phyloP scores from a whole-genome alignment of 2,113 vertebrate species.

The Shinisaurus crocodilurus region DNA sequence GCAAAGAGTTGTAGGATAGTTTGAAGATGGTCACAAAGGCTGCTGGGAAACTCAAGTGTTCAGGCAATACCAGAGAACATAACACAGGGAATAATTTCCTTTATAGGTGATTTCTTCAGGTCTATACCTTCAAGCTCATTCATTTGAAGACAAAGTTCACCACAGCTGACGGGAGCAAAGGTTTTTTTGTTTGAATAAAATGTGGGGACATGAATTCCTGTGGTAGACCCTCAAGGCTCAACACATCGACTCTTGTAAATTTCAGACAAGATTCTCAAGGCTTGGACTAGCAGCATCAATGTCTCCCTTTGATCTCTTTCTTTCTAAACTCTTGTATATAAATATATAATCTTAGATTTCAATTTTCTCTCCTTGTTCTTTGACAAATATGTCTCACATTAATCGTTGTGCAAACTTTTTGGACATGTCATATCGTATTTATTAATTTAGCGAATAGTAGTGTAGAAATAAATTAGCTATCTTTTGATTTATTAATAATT shows the following conservation, averaged over 20 bases:
- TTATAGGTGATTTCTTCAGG: not conserved
- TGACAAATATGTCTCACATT: not conserved
- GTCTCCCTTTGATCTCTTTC: not conserved
- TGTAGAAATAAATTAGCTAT: not conserved
- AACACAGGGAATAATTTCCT: not conserved
- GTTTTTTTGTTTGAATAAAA: not conserved
- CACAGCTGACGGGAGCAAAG: rapidly evolving
- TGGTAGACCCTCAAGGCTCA: slow-evolving; percentile 18
- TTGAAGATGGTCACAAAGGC: not conserved
- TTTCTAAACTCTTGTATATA: not conserved
- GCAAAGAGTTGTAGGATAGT: slow-evolving; percentile 17
- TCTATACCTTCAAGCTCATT: slow-evolving; percentile 6
- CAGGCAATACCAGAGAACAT: slow-evolving; percentile 1
- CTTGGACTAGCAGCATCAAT: not conserved
- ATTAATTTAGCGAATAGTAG: not conserved
- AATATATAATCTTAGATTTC: not conserved
- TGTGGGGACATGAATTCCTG: not conserved
- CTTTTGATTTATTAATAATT: not conserved
- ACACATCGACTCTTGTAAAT: slow-evolving; percentile 7
- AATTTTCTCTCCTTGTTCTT: not conserved
- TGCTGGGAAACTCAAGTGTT: slow-evolving; percentile 22
- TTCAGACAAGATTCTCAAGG: not conserved
- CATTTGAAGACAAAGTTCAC: slow-evolving; percentile 27
- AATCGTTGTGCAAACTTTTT: not conserved
- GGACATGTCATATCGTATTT: not conserved